A percentile compares a stretch with the other conserved stretches of the same genome.
Evolutionary conservation across 2,888 invertebrate genomes (phyloP).

Genomic region (Alitta virens): DNA sequence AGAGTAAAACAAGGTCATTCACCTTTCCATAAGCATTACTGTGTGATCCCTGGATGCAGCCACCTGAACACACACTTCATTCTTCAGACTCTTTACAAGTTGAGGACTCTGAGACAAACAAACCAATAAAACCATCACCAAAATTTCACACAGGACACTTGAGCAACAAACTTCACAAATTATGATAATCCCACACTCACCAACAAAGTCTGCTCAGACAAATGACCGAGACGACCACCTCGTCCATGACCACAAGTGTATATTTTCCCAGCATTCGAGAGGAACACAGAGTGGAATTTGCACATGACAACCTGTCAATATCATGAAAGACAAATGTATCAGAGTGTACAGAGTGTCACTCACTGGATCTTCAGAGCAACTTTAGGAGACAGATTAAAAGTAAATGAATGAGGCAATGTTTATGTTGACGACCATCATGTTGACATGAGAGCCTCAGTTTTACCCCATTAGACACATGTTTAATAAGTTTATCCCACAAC

Average conservation of each 20-base stretch:
- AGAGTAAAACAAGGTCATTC: conserved; percentile 9
- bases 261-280: conserved; percentile 63
- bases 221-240: conserved; percentile 73
- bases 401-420: no score
- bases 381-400: no score
- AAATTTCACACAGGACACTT: no score
- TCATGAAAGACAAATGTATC: no score
- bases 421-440: no score
- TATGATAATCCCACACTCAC: conserved; percentile 31
- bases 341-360: no score
- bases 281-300: conserved; percentile 75
- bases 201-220: conserved; percentile 59
- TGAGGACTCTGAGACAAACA: conserved; percentile 40
- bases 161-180: background rate
- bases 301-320: conserved; percentile 71
- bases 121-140: no score
- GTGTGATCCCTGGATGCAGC: conserved; percentile 71
- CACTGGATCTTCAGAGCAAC: no score
- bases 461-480: no score
- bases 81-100: conserved; percentile 39
- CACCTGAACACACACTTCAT: conserved; percentile 56
- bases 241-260: conserved; percentile 81
- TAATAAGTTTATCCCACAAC: no score
- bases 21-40: conserved; percentile 62
- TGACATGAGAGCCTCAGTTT: no score